These are phyloP conservation scores for Intellagama lesueurii DNA, from an alignment of 2,797 vertebrate species.

Conservation along the genomic window DNA sequence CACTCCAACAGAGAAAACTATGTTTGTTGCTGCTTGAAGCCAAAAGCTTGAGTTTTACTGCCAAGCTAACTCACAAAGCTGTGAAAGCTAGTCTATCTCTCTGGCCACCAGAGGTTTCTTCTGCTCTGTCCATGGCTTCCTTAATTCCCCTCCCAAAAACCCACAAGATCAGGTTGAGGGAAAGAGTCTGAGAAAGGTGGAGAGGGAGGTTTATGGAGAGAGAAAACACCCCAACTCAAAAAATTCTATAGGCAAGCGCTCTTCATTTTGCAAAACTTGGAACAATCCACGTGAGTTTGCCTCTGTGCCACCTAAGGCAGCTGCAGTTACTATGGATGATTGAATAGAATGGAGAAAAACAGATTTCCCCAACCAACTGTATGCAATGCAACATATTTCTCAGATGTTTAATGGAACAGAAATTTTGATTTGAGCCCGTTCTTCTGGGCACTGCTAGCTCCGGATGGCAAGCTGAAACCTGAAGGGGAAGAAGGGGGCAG, in stretches of 20 bases:
- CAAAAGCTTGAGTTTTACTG: neutral
- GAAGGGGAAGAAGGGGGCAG: slow-evolving; percentile 58
- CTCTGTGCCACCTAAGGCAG: slow-evolving; percentile 61
- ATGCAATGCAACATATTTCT: slow-evolving; percentile 78
- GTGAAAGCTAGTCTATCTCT: neutral
- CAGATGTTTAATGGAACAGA: slow-evolving; percentile 79
- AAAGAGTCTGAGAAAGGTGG: too few relatives aligned
- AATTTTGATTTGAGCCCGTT: slow-evolving; percentile 77
- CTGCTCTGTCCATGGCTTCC: neutral
- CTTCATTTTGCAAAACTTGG: neutral
- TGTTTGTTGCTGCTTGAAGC: neutral
- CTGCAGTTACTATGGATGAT: slow-evolving; percentile 67
- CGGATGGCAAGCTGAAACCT: slow-evolving; percentile 17
- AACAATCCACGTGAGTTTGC: slow-evolving; percentile 52
- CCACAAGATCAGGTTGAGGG: neutral
- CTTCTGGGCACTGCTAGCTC: slow-evolving; percentile 68
- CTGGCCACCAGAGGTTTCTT: neutral
- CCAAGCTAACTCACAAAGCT: neutral
- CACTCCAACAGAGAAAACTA: neutral
- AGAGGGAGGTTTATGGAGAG: too few relatives aligned
- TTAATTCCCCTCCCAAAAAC: neutral
- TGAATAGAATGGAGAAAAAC: slow-evolving; percentile 74
- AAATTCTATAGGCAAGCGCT: neutral
- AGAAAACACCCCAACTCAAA: neutral
- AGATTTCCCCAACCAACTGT: slow-evolving; percentile 78